Percentiles rank a stretch among this genome's conserved stretches.
Conservation (phyloP, 2,113 vertebrate species). For the Calonectris borealis region DNA sequence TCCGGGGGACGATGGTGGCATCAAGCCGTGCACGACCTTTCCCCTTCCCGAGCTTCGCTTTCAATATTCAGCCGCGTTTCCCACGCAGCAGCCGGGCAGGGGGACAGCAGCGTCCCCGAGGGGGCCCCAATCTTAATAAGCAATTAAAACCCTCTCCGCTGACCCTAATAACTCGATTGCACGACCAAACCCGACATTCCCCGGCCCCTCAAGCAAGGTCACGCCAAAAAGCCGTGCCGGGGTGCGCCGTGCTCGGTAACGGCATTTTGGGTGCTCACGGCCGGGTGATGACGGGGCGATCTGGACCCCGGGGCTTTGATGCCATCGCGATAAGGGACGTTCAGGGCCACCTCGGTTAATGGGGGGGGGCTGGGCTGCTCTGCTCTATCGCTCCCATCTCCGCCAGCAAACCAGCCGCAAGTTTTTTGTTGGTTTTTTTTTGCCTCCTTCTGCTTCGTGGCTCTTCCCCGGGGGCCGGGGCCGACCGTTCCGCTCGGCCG, state of each 20-base stretch:
- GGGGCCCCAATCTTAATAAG: fast-evolving
- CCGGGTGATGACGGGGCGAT: fast-evolving
- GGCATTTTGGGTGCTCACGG: neutral
- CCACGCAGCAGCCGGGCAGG: neutral
- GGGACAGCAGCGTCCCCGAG: fast-evolving
- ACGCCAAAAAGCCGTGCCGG: neutral
- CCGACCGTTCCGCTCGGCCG: neutral
- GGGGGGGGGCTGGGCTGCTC: neutral
- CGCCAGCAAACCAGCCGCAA: no score
- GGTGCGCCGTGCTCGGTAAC: fast-evolving
- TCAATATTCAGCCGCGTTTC: neutral
- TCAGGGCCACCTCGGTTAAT: neutral
- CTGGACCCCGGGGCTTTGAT: neutral
- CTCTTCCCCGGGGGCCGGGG: neutral
- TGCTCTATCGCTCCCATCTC: constrained; percentile 57
- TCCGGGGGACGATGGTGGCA: fast-evolving
- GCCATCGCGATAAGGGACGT: neutral
- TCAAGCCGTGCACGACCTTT: fast-evolving
- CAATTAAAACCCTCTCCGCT: neutral
- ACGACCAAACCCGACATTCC: fast-evolving
- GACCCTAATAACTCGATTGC: neutral
- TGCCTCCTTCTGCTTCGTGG: neutral
- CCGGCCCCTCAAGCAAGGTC: neutral
- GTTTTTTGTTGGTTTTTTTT: no score
- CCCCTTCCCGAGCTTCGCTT: neutral